These are phyloP conservation scores for Nemopilema nomurai DNA, from an alignment of 30 jellyfish, hydroid and myxozoan genomes.

Conservation along the genomic window DNA sequence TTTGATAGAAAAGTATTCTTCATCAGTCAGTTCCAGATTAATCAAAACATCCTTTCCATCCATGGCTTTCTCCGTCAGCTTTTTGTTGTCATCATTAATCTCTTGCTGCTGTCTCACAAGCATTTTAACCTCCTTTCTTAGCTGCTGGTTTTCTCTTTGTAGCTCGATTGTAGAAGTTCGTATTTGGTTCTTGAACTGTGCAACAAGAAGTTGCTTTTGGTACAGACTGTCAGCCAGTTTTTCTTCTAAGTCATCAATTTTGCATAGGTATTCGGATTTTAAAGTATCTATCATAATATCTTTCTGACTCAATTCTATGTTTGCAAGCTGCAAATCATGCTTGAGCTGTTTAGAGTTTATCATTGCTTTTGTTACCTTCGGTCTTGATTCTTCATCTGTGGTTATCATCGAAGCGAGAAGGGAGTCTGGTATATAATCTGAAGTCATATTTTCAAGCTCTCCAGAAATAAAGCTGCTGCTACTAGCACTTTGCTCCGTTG, in stretches of 20 bases:
- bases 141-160: conserved; percentile 29
- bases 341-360: conserved; percentile 70
- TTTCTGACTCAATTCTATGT: conserved; percentile 78
- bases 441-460: neutral
- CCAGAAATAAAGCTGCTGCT: neutral
- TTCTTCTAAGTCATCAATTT: conserved; percentile 86
- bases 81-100: conserved; percentile 17
- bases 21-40: conserved; percentile 62
- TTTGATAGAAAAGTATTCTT: conserved; percentile 63
- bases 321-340: conserved; percentile 80
- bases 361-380: conserved; percentile 66
- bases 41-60: conserved; percentile 31
- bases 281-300: conserved; percentile 77
- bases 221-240: conserved; percentile 74
- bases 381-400: conserved; percentile 46
- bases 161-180: conserved; percentile 23
- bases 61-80: conserved; percentile 37
- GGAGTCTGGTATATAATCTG: conserved; percentile 21
- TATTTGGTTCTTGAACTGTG: conserved; percentile 59
- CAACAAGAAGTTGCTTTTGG: conserved; percentile 67
- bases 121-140: conserved; percentile 61
- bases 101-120: conserved; percentile 42
- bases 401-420: conserved; percentile 13
- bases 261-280: conserved; percentile 76
- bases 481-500: neutral